phyloP scores from a whole-genome alignment of 2,888 invertebrate species.

The Dasypogon diadema region DNA sequence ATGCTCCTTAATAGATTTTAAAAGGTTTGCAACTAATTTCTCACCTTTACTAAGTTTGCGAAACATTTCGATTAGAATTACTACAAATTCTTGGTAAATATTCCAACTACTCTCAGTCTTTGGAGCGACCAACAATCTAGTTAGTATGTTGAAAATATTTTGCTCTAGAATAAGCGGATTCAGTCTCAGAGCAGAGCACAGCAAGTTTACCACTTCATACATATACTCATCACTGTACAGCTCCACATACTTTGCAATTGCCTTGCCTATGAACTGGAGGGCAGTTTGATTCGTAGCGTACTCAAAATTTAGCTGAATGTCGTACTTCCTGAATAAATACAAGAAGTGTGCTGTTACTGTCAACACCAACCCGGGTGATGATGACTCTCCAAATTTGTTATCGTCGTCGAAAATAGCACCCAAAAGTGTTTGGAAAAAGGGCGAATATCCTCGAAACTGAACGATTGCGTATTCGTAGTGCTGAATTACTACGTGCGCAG shows the following conservation, averaged over 20 bases:
- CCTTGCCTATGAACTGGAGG: constrained; percentile 57
- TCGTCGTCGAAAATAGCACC: constrained; percentile 49
- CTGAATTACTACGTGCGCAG: constrained; percentile 60
- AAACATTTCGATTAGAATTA: constrained; percentile 65
- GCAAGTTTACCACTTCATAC: constrained; percentile 61
- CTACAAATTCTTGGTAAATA: constrained; percentile 63
- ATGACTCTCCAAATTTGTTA: background rate
- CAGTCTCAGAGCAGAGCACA: constrained; percentile 62
- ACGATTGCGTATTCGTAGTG: constrained; percentile 61
- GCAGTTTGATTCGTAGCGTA: constrained; percentile 17
- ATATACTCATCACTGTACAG: constrained; percentile 57
- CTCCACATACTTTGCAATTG: constrained; percentile 57
- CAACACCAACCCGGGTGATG: constrained; percentile 55
- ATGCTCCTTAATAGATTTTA: constrained; percentile 62
- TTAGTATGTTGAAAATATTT: constrained; percentile 61
- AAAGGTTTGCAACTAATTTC: constrained; percentile 63
- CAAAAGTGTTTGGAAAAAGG: constrained; percentile 52
- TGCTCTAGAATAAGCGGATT: constrained; percentile 66
- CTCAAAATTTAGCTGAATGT: constrained; percentile 60
- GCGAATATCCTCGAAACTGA: constrained; percentile 58
- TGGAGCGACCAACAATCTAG: constrained; percentile 61
- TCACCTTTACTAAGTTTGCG: constrained; percentile 64
- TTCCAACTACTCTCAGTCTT: constrained; percentile 59
- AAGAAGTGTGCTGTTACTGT: constrained; percentile 59
- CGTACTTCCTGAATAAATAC: constrained; percentile 63